phyloP scores from a whole-genome alignment of 2,888 invertebrate genomes.

The Tetranychus truncatus region DNA sequence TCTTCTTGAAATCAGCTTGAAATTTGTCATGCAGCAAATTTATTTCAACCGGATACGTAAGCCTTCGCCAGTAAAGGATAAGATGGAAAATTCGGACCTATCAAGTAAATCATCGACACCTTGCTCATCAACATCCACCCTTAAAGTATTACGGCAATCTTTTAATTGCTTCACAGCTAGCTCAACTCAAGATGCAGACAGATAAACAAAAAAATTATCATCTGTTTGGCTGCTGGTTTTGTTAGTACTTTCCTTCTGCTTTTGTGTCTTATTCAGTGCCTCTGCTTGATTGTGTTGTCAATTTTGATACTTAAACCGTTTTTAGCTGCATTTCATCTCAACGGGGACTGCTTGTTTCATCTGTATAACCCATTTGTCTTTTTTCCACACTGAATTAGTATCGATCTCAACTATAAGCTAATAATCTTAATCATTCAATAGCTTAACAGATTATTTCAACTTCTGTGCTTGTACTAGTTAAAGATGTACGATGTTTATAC shows the following conservation, averaged over 20 bases:
- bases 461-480: background rate
- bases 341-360: no score
- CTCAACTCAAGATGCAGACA: background rate
- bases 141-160: background rate
- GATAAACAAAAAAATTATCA: background rate
- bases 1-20: no score
- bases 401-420: no score
- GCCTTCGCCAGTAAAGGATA: background rate
- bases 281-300: no score
- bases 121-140: background rate
- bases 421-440: background rate
- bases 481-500: conserved; percentile 38
- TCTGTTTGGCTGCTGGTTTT: no score
- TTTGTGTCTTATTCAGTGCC: no score
- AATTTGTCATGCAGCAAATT: background rate
- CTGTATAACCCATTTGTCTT: no score
- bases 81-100: background rate
- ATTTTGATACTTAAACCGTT: no score
- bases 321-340: no score
- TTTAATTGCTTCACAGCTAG: background rate
- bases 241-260: no score
- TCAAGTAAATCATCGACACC: background rate
- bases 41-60: background rate
- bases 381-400: no score
- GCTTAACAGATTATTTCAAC: background rate